These are phyloP conservation scores for Allobates femoralis DNA, from an alignment of 2,797 vertebrate species.

Conservation along the genomic window DNA sequence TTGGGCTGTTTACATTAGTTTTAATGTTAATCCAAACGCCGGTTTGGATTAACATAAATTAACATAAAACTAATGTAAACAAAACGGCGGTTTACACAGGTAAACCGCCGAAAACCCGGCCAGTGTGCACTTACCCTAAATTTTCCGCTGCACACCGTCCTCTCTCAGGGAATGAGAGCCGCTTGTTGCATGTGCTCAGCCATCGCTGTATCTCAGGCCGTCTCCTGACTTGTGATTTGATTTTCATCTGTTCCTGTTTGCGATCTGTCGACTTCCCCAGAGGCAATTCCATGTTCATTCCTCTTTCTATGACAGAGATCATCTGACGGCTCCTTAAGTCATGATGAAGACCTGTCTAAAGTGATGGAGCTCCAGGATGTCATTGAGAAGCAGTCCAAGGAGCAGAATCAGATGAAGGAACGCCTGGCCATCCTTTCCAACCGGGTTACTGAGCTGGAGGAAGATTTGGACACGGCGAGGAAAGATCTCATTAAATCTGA, in stretches of 20 bases:
- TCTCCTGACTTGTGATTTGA: not conserved
- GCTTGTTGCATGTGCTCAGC: not conserved
- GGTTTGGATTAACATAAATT: too few relatives aligned
- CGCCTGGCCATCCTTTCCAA: slow-evolving; percentile 85
- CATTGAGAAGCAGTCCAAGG: slow-evolving; percentile 87
- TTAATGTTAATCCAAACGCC: too few relatives aligned
- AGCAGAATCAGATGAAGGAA: slow-evolving; percentile 94
- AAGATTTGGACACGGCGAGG: slow-evolving; percentile 92
- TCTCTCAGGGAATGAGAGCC: too few relatives aligned
- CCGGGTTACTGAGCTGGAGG: slow-evolving; percentile 89
- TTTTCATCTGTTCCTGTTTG: not conserved
- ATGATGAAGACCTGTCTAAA: slow-evolving; percentile 88
- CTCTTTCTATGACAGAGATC: slow-evolving; percentile 77
- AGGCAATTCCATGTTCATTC: not conserved
- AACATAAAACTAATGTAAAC: too few relatives aligned
- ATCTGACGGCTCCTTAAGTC: slow-evolving; percentile 86
- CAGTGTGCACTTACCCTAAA: too few relatives aligned
- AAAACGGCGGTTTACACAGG: too few relatives aligned
- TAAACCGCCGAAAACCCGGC: too few relatives aligned
- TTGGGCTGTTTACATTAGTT: too few relatives aligned
- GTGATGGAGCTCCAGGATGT: slow-evolving; percentile 89
- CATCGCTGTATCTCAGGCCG: not conserved
- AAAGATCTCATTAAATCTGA: slow-evolving; percentile 96
- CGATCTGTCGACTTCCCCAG: not conserved
- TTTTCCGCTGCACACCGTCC: too few relatives aligned